Percentiles rank a stretch among this genome's conserved stretches.
Conservation (phyloP, 2,113 vertebrate species). For the Neofelis nebulosa region DNA sequence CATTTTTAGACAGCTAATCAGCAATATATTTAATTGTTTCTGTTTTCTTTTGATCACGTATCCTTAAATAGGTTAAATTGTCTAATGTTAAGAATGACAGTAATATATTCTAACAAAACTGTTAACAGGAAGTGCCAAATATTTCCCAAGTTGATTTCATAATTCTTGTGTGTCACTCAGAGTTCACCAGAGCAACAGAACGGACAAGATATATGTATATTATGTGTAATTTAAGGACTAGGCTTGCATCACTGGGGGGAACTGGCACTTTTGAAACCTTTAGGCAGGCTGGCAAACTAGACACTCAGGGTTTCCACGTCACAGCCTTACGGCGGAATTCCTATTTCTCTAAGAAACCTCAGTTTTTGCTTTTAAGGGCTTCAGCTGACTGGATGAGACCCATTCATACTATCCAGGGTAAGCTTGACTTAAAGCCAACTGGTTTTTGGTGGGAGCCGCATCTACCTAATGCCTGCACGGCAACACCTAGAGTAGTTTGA, state of each 20-base stretch:
- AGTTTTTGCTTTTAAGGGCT: neutral
- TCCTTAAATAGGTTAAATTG: neutral
- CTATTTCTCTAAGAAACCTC: neutral
- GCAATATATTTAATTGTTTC: neutral
- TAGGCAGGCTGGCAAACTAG: neutral
- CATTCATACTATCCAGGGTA: neutral
- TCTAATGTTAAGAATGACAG: neutral
- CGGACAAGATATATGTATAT: neutral
- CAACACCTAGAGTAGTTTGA: neutral
- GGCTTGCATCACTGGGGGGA: accelerated
- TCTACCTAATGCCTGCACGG: neutral
- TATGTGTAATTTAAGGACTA: neutral
- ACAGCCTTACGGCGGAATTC: neutral
- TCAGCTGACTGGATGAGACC: neutral
- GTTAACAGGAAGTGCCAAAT: neutral
- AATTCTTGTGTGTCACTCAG: neutral
- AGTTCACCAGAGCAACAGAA: neutral
- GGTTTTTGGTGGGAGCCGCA: neutral
- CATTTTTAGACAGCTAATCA: neutral
- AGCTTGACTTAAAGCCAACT: neutral
- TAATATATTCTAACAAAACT: neutral
- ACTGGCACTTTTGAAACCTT: neutral
- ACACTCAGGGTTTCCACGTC: neutral
- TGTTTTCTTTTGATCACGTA: neutral
- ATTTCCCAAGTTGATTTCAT: neutral